These are phyloP conservation scores for Rutilus rutilus DNA, from an alignment of 2,113 vertebrate genomes.

Conservation along the genomic window DNA sequence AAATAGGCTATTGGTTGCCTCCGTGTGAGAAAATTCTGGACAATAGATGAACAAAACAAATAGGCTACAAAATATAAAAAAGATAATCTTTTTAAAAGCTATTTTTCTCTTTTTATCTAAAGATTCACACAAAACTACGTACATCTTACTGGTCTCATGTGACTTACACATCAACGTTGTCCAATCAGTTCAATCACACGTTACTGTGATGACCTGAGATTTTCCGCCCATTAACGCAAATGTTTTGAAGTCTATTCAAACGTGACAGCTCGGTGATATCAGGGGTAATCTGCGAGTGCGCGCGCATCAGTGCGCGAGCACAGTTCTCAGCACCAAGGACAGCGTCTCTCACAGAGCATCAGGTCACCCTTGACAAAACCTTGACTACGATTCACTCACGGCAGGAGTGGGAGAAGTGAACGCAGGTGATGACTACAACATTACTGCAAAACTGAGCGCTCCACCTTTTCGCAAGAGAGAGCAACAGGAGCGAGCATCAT, in stretches of 20 bases:
- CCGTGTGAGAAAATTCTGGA: neutral
- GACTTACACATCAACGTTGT: neutral
- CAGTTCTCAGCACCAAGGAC: slow-evolving; percentile 74
- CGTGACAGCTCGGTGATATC: slow-evolving; percentile 50
- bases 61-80: neutral
- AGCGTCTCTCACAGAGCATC: slow-evolving; percentile 69
- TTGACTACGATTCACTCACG: slow-evolving; percentile 44
- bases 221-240: slow-evolving; percentile 49
- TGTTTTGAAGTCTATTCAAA: slow-evolving; percentile 42
- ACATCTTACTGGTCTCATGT: neutral
- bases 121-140: neutral
- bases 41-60: neutral
- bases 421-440: neutral
- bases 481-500: slow-evolving; percentile 51
- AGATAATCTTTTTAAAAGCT: neutral
- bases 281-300: slow-evolving; percentile 49
- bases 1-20: neutral
- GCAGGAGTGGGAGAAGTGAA: neutral
- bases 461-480: neutral
- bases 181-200: slow-evolving; percentile 7
- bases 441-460: neutral
- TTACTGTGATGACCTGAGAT: slow-evolving; percentile 15
- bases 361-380: slow-evolving; percentile 67
- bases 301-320: slow-evolving; percentile 64
- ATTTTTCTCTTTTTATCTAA: neutral